Percentiles rank a stretch among this genome's conserved stretches.
These are phyloP conservation scores for Drosophila bocki DNA, from an alignment of 1,140 invertebrate species.

Conservation along the genomic window DNA sequence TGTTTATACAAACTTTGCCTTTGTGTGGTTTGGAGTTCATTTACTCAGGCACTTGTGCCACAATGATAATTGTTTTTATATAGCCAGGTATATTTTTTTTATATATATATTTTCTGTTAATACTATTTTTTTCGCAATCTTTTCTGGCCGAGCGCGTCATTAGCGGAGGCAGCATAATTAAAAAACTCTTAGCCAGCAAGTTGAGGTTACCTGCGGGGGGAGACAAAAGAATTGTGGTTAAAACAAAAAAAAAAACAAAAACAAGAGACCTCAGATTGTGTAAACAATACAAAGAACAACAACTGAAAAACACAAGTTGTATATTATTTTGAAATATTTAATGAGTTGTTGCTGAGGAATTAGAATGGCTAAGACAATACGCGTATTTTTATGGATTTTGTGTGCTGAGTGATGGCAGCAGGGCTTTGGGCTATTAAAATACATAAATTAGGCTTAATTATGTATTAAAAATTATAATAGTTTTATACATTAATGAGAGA, in stretches of 20 bases:
- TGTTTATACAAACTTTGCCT: constrained; percentile 49
- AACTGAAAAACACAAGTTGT: constrained; percentile 56
- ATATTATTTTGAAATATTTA: constrained; percentile 63
- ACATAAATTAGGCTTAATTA: constrained; percentile 23
- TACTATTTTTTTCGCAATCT: constrained; percentile 58
- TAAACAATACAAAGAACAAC: constrained; percentile 38
- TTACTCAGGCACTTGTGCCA: constrained; percentile 55
- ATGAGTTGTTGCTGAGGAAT: constrained; percentile 45
- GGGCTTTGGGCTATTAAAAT: constrained; percentile 1
- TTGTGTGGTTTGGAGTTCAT: constrained; percentile 60
- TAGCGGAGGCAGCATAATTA: constrained; percentile 65
- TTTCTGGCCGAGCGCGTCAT: constrained; percentile 53
- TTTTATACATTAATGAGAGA: constrained; percentile 2
- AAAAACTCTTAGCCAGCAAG: constrained; percentile 63
- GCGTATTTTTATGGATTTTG: constrained; percentile 15
- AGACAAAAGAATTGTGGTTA: constrained; percentile 71
- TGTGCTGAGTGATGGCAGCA: constrained; percentile 1
- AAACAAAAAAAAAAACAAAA: constrained; percentile 30
- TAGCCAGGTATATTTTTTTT: constrained; percentile 27
- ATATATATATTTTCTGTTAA: constrained; percentile 41
- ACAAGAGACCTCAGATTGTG: constrained; percentile 45
- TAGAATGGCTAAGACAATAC: constrained; percentile 34
- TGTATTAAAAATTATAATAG: background rate
- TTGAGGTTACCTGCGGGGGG: background rate
- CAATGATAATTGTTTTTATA: constrained; percentile 66